Evolutionary conservation across 1,140 invertebrate genomes (phyloP), one percentile per base, ranked within the genome.

Genomic region (Teleogryllus occipitalis): DNA sequence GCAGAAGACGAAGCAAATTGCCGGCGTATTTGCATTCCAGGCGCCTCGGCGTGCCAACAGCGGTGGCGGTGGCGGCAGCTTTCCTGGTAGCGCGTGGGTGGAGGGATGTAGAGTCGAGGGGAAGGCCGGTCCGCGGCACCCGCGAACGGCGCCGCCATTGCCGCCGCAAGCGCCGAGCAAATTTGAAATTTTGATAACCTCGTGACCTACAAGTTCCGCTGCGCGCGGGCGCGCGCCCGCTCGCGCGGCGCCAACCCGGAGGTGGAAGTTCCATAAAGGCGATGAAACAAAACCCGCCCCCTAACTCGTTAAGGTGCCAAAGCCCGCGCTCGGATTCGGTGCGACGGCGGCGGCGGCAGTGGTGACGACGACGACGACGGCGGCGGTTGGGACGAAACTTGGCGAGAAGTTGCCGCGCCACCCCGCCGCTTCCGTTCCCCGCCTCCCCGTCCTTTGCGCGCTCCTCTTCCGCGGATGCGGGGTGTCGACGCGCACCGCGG

Each of bases 251-350:
- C 18, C 54, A 3, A 65, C 54, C 54, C 54, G 2, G 27, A 39
- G 54, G 54, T 18, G 18, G 54, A 65, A 65, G 54, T 65, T 65
- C 10, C 18, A 65, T 65, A 65, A 65, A 65, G 54, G 54, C 54
- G 54, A 65, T 65, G 54, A 65, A 65, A 65, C 54, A 65, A 65
- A 65, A 65, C 54, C 54, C 27, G 27, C 10, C 54, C 54, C 54
- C 54, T 65, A 65, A 65, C 54, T 65, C 54, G 54, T 65, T 65
- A 65, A 65, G 54, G 54, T 65, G 54, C 54, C 54, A 65, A 65
- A 65, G 54, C 54, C n/a, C 54, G 54, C 54, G 10, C 54, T 65
- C 18, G 54, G 18, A 65, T 65, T 65, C 54, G 54, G 27, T 5
- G 27, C 27, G 27, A 39, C 27, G 27, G 27, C 27, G 5, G 27